These are phyloP conservation scores for Geopemphigus sp. DNA, from an alignment of 1,140 invertebrate genomes.

Conservation along the genomic window DNA sequence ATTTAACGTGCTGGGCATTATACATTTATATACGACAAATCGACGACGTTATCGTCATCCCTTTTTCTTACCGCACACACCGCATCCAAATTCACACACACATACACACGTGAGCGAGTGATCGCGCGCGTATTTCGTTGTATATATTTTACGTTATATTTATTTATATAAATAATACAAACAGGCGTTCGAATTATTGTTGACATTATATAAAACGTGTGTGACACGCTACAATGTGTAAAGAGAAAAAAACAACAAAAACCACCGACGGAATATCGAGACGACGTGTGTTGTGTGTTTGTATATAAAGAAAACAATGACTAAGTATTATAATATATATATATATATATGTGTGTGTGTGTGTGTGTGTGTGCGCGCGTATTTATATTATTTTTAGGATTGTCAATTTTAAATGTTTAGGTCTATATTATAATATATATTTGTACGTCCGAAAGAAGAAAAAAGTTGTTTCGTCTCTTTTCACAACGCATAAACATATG, in stretches of 20 bases:
- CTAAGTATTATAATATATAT: neutral
- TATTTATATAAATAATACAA: neutral
- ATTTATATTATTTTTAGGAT: neutral
- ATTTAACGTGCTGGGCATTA: neutral
- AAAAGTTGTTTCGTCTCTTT: no score
- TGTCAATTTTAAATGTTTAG: neutral
- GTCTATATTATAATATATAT: neutral
- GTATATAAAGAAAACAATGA: neutral
- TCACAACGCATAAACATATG: no score
- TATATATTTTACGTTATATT: no score
- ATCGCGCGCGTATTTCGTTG: no score
- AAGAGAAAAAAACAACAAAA: neutral
- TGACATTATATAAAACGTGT: slow-evolving; percentile 21
- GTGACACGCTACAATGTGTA: neutral
- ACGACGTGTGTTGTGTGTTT: neutral
- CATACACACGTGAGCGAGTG: no score
- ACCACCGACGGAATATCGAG: neutral
- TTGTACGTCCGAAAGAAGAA: no score
- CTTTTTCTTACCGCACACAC: slow-evolving; percentile 6
- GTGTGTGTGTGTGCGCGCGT: no score
- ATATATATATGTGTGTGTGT: no score
- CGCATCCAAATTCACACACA: neutral
- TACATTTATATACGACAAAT: neutral
- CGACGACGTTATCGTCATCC: slow-evolving; percentile 4
- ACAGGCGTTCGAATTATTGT: neutral